Evolutionary conservation across 2,888 invertebrate species (phyloP).

Genomic region (Himalopsyche tibetana): DNA sequence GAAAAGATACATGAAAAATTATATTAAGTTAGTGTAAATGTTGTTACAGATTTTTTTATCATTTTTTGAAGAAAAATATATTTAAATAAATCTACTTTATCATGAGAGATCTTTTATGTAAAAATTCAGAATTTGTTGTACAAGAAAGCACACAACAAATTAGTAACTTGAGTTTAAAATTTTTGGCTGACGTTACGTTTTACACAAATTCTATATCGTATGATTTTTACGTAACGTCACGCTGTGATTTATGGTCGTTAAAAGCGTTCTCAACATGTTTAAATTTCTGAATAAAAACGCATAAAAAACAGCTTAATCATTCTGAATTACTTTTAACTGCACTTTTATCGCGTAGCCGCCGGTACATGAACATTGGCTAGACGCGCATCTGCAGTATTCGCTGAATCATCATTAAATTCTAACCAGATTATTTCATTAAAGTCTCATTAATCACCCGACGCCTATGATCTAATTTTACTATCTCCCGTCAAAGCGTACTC

Average conservation of each 20-base stretch:
- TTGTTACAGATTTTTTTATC: too few relatives aligned
- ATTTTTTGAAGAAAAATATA: too few relatives aligned
- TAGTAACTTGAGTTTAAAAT: too few relatives aligned
- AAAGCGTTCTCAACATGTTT: not conserved
- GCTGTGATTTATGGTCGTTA: not conserved
- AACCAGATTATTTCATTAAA: slow-evolving; percentile 63
- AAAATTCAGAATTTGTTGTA: too few relatives aligned
- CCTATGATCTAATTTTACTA: slow-evolving; percentile 49
- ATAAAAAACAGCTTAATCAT: slow-evolving; percentile 23
- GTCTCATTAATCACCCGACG: slow-evolving; percentile 60
- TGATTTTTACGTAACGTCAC: not conserved
- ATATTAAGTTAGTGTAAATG: too few relatives aligned
- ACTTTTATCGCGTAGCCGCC: slow-evolving; percentile 1
- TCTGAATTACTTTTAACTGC: slow-evolving; percentile 10
- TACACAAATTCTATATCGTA: too few relatives aligned
- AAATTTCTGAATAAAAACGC: slow-evolving; percentile 12
- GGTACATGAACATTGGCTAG: slow-evolving; percentile 7
- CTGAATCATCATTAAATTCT: slow-evolving; percentile 57
- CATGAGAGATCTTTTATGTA: too few relatives aligned
- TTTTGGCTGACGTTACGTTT: too few relatives aligned
- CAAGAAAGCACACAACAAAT: too few relatives aligned
- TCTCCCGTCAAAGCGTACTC: slow-evolving; percentile 34
- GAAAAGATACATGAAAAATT: too few relatives aligned
- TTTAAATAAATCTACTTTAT: too few relatives aligned
- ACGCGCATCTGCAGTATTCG: slow-evolving; percentile 44